Evolutionary conservation across 2,797 vertebrate genomes (phyloP).

Genomic region (Decapterus maruadsi): DNA sequence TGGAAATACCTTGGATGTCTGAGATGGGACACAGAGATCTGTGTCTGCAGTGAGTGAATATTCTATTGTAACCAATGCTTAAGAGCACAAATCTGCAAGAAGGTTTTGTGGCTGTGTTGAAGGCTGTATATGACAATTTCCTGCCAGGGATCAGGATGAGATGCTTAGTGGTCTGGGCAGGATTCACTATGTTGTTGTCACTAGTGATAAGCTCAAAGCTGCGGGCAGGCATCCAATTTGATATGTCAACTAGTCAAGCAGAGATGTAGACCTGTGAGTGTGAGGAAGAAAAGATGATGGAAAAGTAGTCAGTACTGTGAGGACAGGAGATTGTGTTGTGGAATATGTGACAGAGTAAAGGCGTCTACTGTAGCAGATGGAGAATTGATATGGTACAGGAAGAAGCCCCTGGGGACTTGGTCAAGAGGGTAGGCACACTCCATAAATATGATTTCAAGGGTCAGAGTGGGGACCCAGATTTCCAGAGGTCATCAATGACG

Average conservation of each 20-base stretch:
- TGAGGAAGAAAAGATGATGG: slow-evolving; percentile 29
- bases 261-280: slow-evolving; percentile 32
- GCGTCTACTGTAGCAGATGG: background rate
- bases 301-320: slow-evolving; percentile 13
- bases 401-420: background rate
- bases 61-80: slow-evolving; percentile 35
- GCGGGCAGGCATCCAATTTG: slow-evolving; percentile 54
- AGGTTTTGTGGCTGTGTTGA: slow-evolving; percentile 15
- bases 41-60: slow-evolving; percentile 17
- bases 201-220: slow-evolving; percentile 50
- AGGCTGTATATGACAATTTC: slow-evolving; percentile 41
- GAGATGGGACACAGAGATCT: slow-evolving; percentile 21
- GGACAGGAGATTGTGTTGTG: slow-evolving; percentile 7
- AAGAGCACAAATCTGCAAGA: slow-evolving; percentile 22
- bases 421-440: background rate
- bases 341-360: slow-evolving; percentile 22
- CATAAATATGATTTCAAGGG: slow-evolving; percentile 14
- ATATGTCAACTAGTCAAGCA: slow-evolving; percentile 63
- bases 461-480: background rate
- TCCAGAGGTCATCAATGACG: slow-evolving; percentile 19
- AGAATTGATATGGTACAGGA: background rate
- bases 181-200: slow-evolving; percentile 62
- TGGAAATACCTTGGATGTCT: slow-evolving; percentile 24
- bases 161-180: slow-evolving; percentile 51
- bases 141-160: slow-evolving; percentile 52